These are phyloP conservation scores for Agrochola litura DNA, from an alignment of 2,888 invertebrate genomes.

Conservation along the genomic window DNA sequence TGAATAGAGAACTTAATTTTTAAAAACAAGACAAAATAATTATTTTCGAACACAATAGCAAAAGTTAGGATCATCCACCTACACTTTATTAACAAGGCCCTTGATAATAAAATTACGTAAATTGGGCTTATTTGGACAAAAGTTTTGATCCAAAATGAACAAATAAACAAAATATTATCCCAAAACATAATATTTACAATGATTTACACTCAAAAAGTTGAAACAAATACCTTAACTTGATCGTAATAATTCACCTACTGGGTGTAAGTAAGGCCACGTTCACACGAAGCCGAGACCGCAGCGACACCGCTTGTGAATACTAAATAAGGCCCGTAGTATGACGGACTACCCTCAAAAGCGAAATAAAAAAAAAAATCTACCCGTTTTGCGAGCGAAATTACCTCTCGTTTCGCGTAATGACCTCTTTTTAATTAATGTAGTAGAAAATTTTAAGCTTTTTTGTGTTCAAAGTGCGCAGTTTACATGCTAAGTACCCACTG, in stretches of 20 bases:
- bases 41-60: neutral
- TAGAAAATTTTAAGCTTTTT: slow-evolving; percentile 53
- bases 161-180: slow-evolving; percentile 37
- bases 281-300: slow-evolving; percentile 58
- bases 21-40: neutral
- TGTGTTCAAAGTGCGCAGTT: slow-evolving; percentile 47
- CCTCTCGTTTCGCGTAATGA: slow-evolving; percentile 58
- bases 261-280: slow-evolving; percentile 51
- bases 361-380: slow-evolving; percentile 30
- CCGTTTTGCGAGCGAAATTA: slow-evolving; percentile 55
- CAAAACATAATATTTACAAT: slow-evolving; percentile 37
- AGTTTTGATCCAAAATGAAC: slow-evolving; percentile 14
- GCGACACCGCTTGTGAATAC: slow-evolving; percentile 60
- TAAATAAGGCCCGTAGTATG: slow-evolving; percentile 53
- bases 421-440: slow-evolving; percentile 63
- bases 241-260: slow-evolving; percentile 54
- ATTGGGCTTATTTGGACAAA: slow-evolving; percentile 3
- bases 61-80: neutral
- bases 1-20: neutral
- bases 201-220: slow-evolving; percentile 44
- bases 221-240: slow-evolving; percentile 47
- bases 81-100: neutral
- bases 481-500: slow-evolving; percentile 50
- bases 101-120: slow-evolving; percentile 9
- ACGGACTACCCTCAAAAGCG: slow-evolving; percentile 49